A percentile compares a stretch with the other conserved stretches of the same genome.
Evolutionary conservation across 2,888 invertebrate genomes (phyloP).

Genomic region (Cephus sareptanus): DNA sequence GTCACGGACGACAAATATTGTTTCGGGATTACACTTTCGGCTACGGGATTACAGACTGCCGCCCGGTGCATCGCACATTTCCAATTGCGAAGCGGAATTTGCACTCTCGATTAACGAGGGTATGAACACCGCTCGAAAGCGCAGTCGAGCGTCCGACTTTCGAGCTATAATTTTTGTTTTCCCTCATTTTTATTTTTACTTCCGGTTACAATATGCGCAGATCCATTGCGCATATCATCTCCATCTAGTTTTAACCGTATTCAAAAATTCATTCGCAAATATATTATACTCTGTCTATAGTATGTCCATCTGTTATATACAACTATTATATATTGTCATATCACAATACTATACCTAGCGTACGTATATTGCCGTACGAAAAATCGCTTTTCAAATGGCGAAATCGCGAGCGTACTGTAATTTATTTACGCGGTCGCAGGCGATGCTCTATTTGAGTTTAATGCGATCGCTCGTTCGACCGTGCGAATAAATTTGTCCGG

Average conservation of each 20-base stretch:
- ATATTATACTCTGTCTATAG: not conserved
- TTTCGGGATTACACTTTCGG: conserved; percentile 12
- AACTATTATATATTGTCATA: not conserved
- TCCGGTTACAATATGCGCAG: not conserved
- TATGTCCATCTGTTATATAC: not conserved
- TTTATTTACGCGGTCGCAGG: not conserved
- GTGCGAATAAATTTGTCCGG: not conserved
- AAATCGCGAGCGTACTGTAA: not conserved
- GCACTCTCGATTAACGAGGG: conserved; percentile 3
- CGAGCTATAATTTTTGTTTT: not conserved
- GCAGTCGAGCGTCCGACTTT: not conserved
- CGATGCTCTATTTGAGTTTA: not conserved
- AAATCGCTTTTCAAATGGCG: not conserved
- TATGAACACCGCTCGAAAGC: not conserved
- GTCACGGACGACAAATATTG: conserved; percentile 11
- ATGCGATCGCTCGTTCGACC: not conserved
- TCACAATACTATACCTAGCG: not conserved
- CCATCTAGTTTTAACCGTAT: not conserved
- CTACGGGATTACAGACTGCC: conserved; percentile 1
- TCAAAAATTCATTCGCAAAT: not conserved
- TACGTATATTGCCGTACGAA: not conserved
- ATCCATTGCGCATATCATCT: not conserved
- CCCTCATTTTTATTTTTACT: not conserved
- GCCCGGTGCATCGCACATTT: not conserved
- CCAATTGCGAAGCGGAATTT: not conserved